Evolutionary conservation across 2,113 vertebrate species (phyloP), one percentile per base, ranked within the genome.

Genomic region (Sander vitreus): DNA sequence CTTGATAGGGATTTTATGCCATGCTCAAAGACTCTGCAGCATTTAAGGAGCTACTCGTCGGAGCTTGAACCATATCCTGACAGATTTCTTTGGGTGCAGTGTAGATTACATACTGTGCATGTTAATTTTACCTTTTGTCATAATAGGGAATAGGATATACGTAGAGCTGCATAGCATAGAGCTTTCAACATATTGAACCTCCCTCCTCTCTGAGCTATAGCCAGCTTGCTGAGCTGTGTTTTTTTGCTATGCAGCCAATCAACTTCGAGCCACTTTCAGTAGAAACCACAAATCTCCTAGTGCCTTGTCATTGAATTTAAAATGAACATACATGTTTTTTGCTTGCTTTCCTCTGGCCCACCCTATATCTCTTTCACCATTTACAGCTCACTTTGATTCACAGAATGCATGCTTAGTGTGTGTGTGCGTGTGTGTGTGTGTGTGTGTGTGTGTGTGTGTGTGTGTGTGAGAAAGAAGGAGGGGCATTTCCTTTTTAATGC

Each of bases 401-500:
- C 85, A 88, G 84, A 82, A 86, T 70, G 86, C 90, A 91, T 88
- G 89, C 90, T 92, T 89, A 84, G 84, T 91, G 77, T 69, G 81
- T 73, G 53, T 67, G 55, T 76, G 69, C 62, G 57, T 16, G 64
- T 72, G 76, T 70, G 72, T 39, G 71, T 55, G 25, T 74, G 82
- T 54, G 68, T 80, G 66, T 55, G 78, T 74, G 71, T 72, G 74
- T 69, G 83, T 78, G 74, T 65, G 68, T 83, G 76, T 64, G 72
- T 76, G 68, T 71, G 76, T 80, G 75, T 64, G 25, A 39, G 72
- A 78, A 78, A 67, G 88, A 89, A 85, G 86, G 91, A 92, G 91
- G 93, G 87, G 88, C 86, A 36, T 88, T 92, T 93, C 87, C 88
- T 93, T 94, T 94, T 66, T 94, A 93, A 94, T 87, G 73, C 92